These are phyloP conservation scores for Chrysotoxum bicinctum DNA, from an alignment of 2,888 invertebrate species.

Conservation along the genomic window DNA sequence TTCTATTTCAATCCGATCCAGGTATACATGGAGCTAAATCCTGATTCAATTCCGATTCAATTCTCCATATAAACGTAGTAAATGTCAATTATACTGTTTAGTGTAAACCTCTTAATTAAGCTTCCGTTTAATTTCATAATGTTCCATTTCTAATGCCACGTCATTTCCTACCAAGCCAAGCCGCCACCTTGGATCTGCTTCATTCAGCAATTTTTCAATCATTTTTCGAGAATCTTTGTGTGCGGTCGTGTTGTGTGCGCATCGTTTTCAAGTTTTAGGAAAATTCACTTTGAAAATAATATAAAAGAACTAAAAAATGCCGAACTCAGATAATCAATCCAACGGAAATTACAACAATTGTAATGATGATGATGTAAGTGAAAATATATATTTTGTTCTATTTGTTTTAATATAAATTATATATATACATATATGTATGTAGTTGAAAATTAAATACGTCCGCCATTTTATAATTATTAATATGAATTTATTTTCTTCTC, in stretches of 20 bases:
- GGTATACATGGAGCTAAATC: too few relatives aligned
- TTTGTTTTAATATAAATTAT: background rate
- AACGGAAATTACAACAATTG: slow-evolving; percentile 78
- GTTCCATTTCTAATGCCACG: background rate
- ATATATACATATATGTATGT: too few relatives aligned
- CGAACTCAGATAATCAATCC: slow-evolving; percentile 75
- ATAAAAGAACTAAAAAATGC: slow-evolving; percentile 74
- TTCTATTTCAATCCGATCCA: too few relatives aligned
- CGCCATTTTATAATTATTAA: slow-evolving; percentile 75
- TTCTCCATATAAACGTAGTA: too few relatives aligned
- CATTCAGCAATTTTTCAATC: too few relatives aligned
- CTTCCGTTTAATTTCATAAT: too few relatives aligned
- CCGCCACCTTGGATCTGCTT: too few relatives aligned
- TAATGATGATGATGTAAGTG: slow-evolving; percentile 78
- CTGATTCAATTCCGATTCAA: too few relatives aligned
- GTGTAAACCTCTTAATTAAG: too few relatives aligned
- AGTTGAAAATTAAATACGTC: background rate
- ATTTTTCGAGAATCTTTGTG: background rate
- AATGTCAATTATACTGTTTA: too few relatives aligned
- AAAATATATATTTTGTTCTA: background rate
- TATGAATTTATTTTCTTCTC: slow-evolving; percentile 33
- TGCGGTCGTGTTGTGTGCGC: background rate
- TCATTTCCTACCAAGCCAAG: background rate
- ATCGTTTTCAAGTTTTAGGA: background rate
- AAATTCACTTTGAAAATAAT: background rate